Evolutionary conservation across 2,888 invertebrate genomes (phyloP).

Genomic region (Drosophila sordidula): DNA sequence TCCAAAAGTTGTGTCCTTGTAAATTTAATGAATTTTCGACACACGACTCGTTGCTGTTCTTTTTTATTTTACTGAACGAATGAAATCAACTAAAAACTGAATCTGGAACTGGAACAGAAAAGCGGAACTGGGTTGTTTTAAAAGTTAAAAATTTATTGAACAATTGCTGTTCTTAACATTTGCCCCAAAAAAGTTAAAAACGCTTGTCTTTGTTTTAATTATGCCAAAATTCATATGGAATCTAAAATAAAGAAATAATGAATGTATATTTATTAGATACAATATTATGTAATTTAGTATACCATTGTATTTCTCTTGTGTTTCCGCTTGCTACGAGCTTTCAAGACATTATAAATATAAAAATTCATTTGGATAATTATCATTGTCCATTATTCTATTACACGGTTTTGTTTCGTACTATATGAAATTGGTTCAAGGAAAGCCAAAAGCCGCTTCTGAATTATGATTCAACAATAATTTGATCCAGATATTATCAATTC

Average conservation of each 20-base stretch:
- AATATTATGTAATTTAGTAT: no score
- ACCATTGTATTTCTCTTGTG: no score
- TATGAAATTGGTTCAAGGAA: no score
- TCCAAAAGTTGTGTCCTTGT: slow-evolving; percentile 78
- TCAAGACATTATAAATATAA: no score
- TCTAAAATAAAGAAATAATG: no score
- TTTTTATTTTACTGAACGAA: slow-evolving; percentile 3
- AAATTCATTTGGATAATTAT: neutral
- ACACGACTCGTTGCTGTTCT: slow-evolving; percentile 39
- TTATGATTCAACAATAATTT: neutral
- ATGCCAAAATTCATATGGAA: no score
- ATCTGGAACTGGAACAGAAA: slow-evolving; percentile 15
- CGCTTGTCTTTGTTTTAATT: no score
- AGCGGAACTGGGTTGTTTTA: neutral
- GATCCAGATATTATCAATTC: neutral
- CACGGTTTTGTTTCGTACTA: no score
- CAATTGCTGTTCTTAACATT: neutral
- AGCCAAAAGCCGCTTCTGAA: neutral
- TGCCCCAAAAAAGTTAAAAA: neutral
- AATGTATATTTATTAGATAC: no score
- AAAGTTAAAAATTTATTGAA: no score
- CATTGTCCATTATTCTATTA: neutral
- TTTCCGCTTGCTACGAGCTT: no score
- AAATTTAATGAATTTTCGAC: slow-evolving; percentile 79
- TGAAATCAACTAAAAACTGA: slow-evolving; percentile 12